These are phyloP conservation scores for Cephonodes hylas DNA, from an alignment of 2,888 invertebrate genomes.

Conservation along the genomic window DNA sequence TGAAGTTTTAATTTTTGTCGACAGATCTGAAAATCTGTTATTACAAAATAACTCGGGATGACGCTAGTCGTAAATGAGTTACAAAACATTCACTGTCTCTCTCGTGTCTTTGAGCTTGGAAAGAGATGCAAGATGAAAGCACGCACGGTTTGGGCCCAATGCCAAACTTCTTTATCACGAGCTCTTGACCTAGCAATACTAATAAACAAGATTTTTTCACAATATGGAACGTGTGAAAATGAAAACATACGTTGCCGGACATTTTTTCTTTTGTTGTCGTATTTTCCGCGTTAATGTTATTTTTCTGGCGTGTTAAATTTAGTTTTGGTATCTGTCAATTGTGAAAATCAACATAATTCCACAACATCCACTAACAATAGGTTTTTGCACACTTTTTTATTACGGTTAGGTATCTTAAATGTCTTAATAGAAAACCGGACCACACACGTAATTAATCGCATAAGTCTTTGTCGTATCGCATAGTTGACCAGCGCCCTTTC, in stretches of 20 bases:
- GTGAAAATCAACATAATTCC: too few relatives aligned
- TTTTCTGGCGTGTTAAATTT: too few relatives aligned
- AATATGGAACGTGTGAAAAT: neutral
- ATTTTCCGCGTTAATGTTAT: neutral
- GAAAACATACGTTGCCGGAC: neutral
- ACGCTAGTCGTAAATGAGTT: conserved; percentile 17
- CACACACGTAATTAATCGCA: too few relatives aligned
- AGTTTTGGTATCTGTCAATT: too few relatives aligned
- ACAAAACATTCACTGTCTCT: conserved; percentile 23
- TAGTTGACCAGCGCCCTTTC: too few relatives aligned
- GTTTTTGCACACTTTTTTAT: too few relatives aligned
- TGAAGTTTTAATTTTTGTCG: conserved; percentile 17
- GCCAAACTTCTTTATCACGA: conserved; percentile 53
- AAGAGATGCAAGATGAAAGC: neutral
- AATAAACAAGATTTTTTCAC: conserved; percentile 1
- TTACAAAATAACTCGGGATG: conserved; percentile 32
- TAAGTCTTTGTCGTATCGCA: too few relatives aligned
- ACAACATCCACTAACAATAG: too few relatives aligned
- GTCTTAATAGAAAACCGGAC: too few relatives aligned
- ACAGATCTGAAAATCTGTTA: conserved; percentile 24
- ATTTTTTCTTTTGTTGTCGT: neutral
- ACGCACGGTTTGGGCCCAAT: conserved; percentile 38
- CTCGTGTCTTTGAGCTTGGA: conserved; percentile 11
- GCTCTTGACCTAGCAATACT: conserved; percentile 62
- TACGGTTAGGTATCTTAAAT: too few relatives aligned